These are phyloP conservation scores for Drosophila virilis DNA, from an alignment of 1,140 invertebrate genomes.

Conservation along the genomic window DNA sequence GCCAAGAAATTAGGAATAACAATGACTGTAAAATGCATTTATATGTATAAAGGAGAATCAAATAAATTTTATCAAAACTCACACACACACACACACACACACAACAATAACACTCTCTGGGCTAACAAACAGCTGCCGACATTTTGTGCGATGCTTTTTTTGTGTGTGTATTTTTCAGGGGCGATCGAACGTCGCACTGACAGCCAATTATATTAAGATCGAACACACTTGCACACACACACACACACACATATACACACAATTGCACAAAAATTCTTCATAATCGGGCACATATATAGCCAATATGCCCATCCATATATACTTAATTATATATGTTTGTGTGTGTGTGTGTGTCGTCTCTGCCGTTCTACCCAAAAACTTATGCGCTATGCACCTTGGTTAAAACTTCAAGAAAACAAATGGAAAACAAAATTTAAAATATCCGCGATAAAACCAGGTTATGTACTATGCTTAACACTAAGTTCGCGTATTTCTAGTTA, in stretches of 20 bases:
- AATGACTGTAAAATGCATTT: slow-evolving; percentile 60
- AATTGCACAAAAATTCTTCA: slow-evolving; percentile 30
- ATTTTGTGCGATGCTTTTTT: slow-evolving; percentile 54
- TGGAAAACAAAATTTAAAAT: background rate
- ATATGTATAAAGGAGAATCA: slow-evolving; percentile 19
- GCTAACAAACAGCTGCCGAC: slow-evolving; percentile 59
- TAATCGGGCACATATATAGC: slow-evolving; percentile 23
- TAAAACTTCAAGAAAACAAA: background rate
- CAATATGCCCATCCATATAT: slow-evolving; percentile 14
- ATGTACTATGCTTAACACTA: too few species aligned
- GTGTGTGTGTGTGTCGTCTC: slow-evolving; percentile 5
- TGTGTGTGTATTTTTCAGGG: slow-evolving; percentile 27
- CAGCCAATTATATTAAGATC: slow-evolving; percentile 78
- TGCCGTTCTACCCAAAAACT: slow-evolving; percentile 15
- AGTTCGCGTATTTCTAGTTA: too few species aligned
- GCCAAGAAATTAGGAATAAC: slow-evolving; percentile 63
- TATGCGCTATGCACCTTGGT: slow-evolving; percentile 10
- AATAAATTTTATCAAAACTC: slow-evolving; percentile 58
- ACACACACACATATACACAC: slow-evolving; percentile 40
- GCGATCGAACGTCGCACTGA: slow-evolving; percentile 65
- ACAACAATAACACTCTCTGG: background rate
- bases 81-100: slow-evolving; percentile 21
- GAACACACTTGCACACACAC: slow-evolving; percentile 41
- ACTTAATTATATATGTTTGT: slow-evolving; percentile 15
- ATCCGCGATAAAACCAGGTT: background rate